Conservation (phyloP, 2,113 vertebrate species). For the Zosterops pallidus region DNA sequence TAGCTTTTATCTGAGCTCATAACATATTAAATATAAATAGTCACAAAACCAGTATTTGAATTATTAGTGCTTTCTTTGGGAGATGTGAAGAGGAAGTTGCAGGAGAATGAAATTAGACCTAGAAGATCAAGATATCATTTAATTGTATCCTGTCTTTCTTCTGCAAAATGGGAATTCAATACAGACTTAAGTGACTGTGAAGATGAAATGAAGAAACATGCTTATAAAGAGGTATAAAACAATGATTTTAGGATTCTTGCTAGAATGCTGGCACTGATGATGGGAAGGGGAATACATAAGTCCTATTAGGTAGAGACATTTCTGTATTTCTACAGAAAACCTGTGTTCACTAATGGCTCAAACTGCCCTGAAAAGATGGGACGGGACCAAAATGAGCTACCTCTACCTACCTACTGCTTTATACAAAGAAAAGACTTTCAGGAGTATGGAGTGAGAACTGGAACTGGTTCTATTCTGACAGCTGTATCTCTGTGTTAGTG, state of each 20-base stretch:
- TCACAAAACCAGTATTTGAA: not conserved
- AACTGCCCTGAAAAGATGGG: not conserved
- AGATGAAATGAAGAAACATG: not conserved
- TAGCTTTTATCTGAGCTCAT: not conserved
- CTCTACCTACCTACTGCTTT: not conserved
- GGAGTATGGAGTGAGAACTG: not conserved
- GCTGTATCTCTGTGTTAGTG: not conserved
- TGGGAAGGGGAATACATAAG: rapidly evolving
- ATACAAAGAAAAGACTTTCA: not conserved
- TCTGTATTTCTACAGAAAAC: not conserved
- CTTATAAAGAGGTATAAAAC: not conserved
- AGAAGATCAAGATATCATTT: not conserved
- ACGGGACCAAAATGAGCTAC: not conserved
- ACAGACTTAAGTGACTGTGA: not conserved
- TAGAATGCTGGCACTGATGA: not conserved
- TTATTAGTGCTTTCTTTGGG: not conserved
- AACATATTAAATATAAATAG: not conserved
- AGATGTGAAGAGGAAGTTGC: not conserved
- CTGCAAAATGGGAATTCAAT: not conserved
- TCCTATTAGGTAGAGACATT: not conserved
- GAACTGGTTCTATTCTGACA: not conserved
- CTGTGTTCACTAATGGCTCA: not conserved
- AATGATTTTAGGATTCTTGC: not conserved
- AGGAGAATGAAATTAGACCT: not conserved
- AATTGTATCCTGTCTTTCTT: not conserved